phyloP scores from a whole-genome alignment of 1,140 invertebrate genomes.

The Pectinophora gossypiella region DNA sequence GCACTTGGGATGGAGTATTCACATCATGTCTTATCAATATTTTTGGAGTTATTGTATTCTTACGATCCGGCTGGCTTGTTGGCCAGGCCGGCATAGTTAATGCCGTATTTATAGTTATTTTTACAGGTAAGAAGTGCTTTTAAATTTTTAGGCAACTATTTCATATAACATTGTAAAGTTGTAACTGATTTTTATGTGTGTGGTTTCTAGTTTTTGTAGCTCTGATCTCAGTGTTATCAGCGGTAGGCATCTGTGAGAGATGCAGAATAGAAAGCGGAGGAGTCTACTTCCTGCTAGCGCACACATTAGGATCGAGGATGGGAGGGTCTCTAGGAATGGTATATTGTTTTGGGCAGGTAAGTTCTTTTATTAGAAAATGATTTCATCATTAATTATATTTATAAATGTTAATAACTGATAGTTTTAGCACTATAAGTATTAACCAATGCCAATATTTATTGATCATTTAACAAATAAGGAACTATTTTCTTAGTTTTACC shows the following conservation, averaged over 20 bases:
- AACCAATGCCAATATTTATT: not conserved
- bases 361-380: too few relatives aligned
- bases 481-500: too few relatives aligned
- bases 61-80: slow-evolving; percentile 97
- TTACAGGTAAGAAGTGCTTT: slow-evolving; percentile 79
- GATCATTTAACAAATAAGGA: not conserved
- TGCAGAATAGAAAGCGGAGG: slow-evolving; percentile 96
- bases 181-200: slow-evolving; percentile 21
- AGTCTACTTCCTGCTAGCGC: slow-evolving; percentile 95
- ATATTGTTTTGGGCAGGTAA: slow-evolving; percentile 96
- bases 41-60: slow-evolving; percentile 97
- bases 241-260: slow-evolving; percentile 96
- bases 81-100: slow-evolving; percentile 94
- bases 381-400: too few relatives aligned
- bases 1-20: slow-evolving; percentile 98
- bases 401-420: too few relatives aligned
- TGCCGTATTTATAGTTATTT: slow-evolving; percentile 91
- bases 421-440: too few relatives aligned
- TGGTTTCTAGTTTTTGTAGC: slow-evolving; percentile 87
- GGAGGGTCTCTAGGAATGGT: slow-evolving; percentile 94
- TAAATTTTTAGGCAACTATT: too few relatives aligned
- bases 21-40: slow-evolving; percentile 96
- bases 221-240: slow-evolving; percentile 92
- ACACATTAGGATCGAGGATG: slow-evolving; percentile 94
- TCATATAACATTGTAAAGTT: slow-evolving; percentile 2